Evolutionary conservation across 2,888 invertebrate genomes (phyloP), one percentile per base, ranked within the genome.

Genomic region (Macroteleia sp.): DNA sequence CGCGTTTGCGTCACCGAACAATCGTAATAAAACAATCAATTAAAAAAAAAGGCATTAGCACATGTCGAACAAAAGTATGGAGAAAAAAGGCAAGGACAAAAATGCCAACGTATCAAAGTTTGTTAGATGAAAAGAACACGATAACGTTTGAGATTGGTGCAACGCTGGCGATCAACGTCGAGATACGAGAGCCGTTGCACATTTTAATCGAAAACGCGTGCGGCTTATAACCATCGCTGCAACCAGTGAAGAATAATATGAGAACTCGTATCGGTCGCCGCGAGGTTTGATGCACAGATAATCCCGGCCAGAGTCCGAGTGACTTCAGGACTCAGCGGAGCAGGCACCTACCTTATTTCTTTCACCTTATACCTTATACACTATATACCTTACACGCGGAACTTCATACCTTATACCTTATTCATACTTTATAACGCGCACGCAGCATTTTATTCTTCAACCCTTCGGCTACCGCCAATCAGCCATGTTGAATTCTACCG

Each of bases 261-360:
- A 84, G 83, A 85, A 85, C 85, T 81, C 79, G 84, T 85, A 85
- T 85, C 85, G 84, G 83, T 86, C 83, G 86, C 85, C 84, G 82
- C 82, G 81, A 85, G 85, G 81, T 85, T 86, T 85, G 84, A 85
- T 86, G 83, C 81, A 80, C 83, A 83, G 85, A 86, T 86, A 85
- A 84, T 85, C 83, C 85, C 59, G 28, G 76, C 69, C 59, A 76
- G 79, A 56, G 66, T 66, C 64, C 77, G 66, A 75, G 77, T 77
- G 74, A 80, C 77, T 77, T 67, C 39, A 48, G 52, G 52, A 75
- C 70, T 54, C 50, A 54, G 42, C 46, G 34, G 67, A 57, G 57
- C 50, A 36, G 74, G 77, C n/a, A n/a, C n/a, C n/a, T n/a, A n/a
- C n/a, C 75, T 77, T 79, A 80, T 64, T 81, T 77, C 77, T 77